Conservation (phyloP, 2,113 vertebrate genomes). For the Passerina amoena region DNA sequence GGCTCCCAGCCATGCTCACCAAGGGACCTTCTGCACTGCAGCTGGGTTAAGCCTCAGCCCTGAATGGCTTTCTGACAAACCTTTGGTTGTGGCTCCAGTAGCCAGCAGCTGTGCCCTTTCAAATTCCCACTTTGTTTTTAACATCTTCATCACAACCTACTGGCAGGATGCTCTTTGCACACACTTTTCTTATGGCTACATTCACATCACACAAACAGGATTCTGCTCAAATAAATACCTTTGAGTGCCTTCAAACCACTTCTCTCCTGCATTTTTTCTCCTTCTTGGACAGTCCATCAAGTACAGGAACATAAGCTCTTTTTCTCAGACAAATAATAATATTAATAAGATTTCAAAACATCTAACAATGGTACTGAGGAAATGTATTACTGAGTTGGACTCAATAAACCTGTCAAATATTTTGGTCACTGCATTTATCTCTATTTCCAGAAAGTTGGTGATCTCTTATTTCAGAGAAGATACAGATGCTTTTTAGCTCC, state of each 20-base stretch:
- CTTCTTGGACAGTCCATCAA: background rate
- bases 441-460: background rate
- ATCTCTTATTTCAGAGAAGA: background rate
- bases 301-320: background rate
- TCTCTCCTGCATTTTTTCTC: background rate
- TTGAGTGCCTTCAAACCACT: background rate
- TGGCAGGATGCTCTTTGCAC: background rate
- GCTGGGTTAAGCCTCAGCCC: background rate
- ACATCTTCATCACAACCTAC: background rate
- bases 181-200: background rate
- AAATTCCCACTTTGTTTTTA: background rate
- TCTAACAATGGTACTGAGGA: background rate
- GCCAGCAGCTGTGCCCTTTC: background rate
- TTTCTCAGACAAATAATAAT: background rate
- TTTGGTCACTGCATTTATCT: background rate
- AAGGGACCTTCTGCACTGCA: background rate
- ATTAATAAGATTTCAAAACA: background rate
- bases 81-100: background rate
- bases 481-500: background rate
- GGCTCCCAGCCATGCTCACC: background rate
- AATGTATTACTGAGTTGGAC: background rate
- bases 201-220: background rate
- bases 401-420: background rate
- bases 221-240: background rate
- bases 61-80: background rate